Evolutionary conservation across 1,140 invertebrate species (phyloP), one percentile per base, ranked within the genome.

Genomic region (Pachypeltis micranthus): DNA sequence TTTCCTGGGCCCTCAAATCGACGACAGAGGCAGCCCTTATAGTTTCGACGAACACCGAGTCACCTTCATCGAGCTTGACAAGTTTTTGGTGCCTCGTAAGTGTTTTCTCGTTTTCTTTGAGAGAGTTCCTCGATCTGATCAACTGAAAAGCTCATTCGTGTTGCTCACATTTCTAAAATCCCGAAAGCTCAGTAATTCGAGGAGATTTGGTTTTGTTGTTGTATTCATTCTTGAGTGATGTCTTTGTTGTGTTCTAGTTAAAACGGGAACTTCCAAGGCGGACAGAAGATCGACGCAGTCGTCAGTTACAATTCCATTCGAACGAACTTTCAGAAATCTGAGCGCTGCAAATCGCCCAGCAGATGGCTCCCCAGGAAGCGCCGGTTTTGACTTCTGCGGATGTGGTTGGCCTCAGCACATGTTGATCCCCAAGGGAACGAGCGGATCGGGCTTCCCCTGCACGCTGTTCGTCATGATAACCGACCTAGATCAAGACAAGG

Each of bases 331-430:
- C 75, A 74, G 81, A 14, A 75, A 83, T 60, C 70, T 85, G 55
- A 71, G 77, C 19, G 54, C 61, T 25, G 73, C 73, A 61, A 68
- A 72, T 62, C 72, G 73, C 61, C 77, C 75, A 16, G 68, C 67
- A 2, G 60, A 61, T 72, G 70, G 73, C 63, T 2, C 69, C 23
- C 12, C 39, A 0, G 56, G 27, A 0, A 29, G 61, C 0, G 71
- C 72, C 0, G 76, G 77, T 0, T 66, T 75, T 25, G 87, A 89
- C 72, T 88, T 86, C 78, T 91, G 90, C 73, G 88, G 89, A 34
- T 92, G 89, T 71, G 90, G 90, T 47, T 91, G 88, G 88, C 90
- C 90, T 1, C 82, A 91, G 57, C 87, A 93, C 71, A 83, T 92
- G 83, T 77, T 93, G 1, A 72, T 90, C 26, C 84, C 89, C 0